These are phyloP conservation scores for Pteropus alecto DNA, from an alignment of 2,113 vertebrate species.

Conservation along the genomic window DNA sequence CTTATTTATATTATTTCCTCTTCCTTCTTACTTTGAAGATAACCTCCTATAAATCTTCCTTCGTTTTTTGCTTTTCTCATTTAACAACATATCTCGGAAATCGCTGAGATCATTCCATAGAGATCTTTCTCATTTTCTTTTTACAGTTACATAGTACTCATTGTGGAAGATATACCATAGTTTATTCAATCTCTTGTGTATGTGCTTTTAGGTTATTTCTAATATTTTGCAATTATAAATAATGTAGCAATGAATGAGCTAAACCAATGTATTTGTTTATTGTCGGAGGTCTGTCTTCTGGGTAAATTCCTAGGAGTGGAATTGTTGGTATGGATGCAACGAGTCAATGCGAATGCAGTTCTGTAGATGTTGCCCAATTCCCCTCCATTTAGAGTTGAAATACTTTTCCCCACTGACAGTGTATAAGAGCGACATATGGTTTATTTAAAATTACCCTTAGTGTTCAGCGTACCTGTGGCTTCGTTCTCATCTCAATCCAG, in stretches of 20 bases:
- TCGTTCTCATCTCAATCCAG: not conserved
- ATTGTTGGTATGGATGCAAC: not conserved
- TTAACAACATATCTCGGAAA: not conserved
- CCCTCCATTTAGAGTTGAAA: not conserved
- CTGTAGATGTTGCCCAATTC: not conserved
- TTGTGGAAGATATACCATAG: not conserved
- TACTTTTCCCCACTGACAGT: not conserved
- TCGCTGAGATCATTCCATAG: not conserved
- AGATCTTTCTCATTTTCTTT: not conserved
- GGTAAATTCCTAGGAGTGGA: not conserved
- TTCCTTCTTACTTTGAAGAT: not conserved
- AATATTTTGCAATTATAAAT: not conserved
- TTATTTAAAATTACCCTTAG: not conserved
- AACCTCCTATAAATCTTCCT: not conserved
- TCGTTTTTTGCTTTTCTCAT: not conserved
- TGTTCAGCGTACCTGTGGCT: not conserved
- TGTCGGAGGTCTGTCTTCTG: not conserved
- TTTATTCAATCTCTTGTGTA: not conserved
- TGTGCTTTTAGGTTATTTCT: not conserved
- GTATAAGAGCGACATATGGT: not conserved
- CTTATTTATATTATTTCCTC: not conserved
- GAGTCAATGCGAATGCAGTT: not conserved
- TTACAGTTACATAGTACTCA: not conserved
- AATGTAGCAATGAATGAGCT: not conserved
- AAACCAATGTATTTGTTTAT: not conserved